Conservation (phyloP, 2,888 invertebrate species). For the Trissoscelio sp. region DNA sequence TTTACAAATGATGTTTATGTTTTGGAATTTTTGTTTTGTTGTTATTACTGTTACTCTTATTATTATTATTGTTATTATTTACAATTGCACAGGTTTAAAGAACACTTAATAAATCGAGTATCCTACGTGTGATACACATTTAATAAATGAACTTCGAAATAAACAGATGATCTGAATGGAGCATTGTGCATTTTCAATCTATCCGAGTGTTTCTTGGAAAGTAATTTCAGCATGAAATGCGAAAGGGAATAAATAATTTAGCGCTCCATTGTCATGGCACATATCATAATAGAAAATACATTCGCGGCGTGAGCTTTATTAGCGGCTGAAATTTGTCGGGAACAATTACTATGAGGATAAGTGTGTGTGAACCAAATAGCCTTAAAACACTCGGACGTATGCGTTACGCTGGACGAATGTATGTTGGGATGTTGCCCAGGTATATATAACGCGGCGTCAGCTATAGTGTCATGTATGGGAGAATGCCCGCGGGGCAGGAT, state of each 20-base stretch:
- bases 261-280: background rate
- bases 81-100: too few species aligned
- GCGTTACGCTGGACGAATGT: slow-evolving; percentile 43
- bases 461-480: slow-evolving; percentile 69
- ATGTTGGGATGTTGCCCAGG: slow-evolving; percentile 36
- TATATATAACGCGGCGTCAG: slow-evolving; percentile 34
- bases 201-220: background rate
- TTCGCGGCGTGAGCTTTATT: slow-evolving; percentile 2
- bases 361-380: slow-evolving; percentile 56
- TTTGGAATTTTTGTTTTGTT: too few species aligned
- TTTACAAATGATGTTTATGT: too few species aligned
- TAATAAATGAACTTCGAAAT: background rate
- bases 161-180: background rate
- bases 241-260: slow-evolving; percentile 10
- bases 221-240: background rate
- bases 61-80: too few species aligned
- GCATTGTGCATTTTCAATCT: background rate
- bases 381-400: slow-evolving; percentile 43
- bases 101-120: too few species aligned
- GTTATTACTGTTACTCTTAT: too few species aligned
- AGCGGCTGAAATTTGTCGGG: slow-evolving; percentile 54
- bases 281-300: slow-evolving; percentile 27
- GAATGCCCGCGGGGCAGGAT: slow-evolving; percentile 74
- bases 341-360: slow-evolving; percentile 70
- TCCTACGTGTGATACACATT: background rate